Base-by-base conservation (phyloP, 2,113 vertebrate species). In the Cebus imitator region DNA sequence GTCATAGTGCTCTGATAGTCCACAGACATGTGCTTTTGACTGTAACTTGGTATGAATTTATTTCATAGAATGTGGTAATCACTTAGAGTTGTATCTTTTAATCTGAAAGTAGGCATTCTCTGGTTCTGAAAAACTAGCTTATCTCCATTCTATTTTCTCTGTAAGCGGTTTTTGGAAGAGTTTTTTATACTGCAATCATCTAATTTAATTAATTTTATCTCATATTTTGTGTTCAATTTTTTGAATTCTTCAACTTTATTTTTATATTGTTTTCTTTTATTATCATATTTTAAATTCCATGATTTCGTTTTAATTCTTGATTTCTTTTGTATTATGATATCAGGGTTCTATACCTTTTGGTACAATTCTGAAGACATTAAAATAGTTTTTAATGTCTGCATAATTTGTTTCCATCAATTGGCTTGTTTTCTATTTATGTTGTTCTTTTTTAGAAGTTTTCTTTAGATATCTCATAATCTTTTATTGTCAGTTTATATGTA, bases 151-250 rank as follows among this genome's bases (percentile, higher is more conserved):
- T 95, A 35, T 78, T 89, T 94, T 79, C 8, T 83, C n/a, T 52
- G 7, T 79, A 35, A 66, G 55, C 2, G 79, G 3, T 13, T 68
- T 90, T 61, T 18, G 25, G 25, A 64, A 64, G 25, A 87, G 83
- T 1, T 48, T 1, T 3, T 48, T 52, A 32, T 58, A 16, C 2
- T 87, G 0, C 9, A 21, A 64, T 87, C 0, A 25, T 58, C 16
- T 76, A 48, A 75, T n/a, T 50, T 87, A 79, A 66, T 72, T 61
- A 57, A 52, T 50, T 94, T 94, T 76, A 87, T 72, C 50, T 61
- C 6, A 79, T 35, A 57, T 37, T 25, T 91, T 79, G 73, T 58
- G 27, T 9, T 48, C 1, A 58, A 30, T 82, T 96, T 82, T 96
- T 64, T 87, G 23, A 90, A 30, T 81, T 80, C 80, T 87, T 75